Evolutionary conservation across 2,888 invertebrate genomes (phyloP), one percentile per base, ranked within the genome.

Genomic region (Euphydryas editha): DNA sequence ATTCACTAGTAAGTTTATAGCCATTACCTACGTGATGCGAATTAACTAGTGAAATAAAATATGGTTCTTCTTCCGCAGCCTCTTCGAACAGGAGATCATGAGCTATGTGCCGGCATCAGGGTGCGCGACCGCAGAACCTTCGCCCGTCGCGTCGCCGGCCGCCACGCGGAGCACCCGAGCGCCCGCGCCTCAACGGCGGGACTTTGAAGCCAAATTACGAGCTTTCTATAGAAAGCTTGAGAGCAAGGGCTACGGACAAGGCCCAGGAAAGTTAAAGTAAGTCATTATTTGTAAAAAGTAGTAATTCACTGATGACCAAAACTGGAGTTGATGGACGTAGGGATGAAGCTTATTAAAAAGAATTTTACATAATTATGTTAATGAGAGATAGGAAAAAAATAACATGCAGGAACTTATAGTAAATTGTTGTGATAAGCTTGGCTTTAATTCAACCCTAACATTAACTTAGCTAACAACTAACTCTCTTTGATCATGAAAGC

Each of bases 21-120:
- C n/a, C n/a, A n/a, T n/a, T n/a, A n/a, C n/a, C n/a, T n/a, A 4
- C 30, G 4, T 30, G 30, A 1, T 30, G 30, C 4, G 30, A 30
- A 30, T 2, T 7, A 30, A 30, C 8, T 18, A 21, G 15, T 20
- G 15, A 47, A 58, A 2, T 39, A 37, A 54, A 42, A 30, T 46
- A 37, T 36, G 36, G 30, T 62, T 58, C 62, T 76, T 73, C 68
- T 77, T 73, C 21, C 94, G 17, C 54, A 99, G 99, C 94, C 95
- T 98, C 81, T 98, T 99, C 94, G 99, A 99, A 91, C 97, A 99
- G 94, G 98, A 99, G 94, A 98, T 99, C 83, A 98, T 99, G 98
- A 98, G 98, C 78, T 98, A 98, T 92, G 97, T 98, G 81, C 98
- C 98, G 72, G 94, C 95, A 71, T 82, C 87, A 54, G 62, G 75